phyloP scores from a whole-genome alignment of 2,888 invertebrate species.

The Erebia palarica region DNA sequence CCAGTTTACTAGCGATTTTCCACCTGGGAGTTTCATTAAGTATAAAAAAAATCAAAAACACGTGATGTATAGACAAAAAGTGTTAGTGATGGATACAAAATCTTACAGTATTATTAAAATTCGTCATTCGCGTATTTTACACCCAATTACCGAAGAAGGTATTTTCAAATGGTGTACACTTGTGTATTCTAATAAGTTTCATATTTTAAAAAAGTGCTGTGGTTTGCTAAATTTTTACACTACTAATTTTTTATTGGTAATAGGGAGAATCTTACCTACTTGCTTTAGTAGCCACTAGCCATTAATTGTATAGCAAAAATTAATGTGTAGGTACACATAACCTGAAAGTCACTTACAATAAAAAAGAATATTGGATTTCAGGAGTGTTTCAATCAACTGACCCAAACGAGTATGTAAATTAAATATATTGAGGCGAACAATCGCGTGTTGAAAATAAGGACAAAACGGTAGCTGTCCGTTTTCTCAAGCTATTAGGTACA shows the following conservation, averaged over 20 bases:
- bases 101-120: conserved; percentile 69
- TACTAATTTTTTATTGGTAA: background rate
- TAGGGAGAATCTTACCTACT: background rate
- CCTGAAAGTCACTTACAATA: background rate
- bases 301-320: background rate
- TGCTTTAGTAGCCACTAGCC: no score
- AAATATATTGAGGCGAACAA: conserved; percentile 6
- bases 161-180: conserved; percentile 19
- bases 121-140: conserved; percentile 65
- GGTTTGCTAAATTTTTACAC: background rate
- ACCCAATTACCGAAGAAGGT: conserved; percentile 66
- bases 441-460: conserved; percentile 19
- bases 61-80: conserved; percentile 63
- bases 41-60: conserved; percentile 32
- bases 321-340: background rate
- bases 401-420: conserved; percentile 18
- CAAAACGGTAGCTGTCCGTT: conserved; percentile 17
- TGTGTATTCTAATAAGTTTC: background rate
- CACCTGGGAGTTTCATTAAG: conserved; percentile 38
- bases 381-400: conserved; percentile 8
- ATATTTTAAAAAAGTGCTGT: background rate
- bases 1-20: conserved; percentile 24
- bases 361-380: background rate
- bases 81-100: conserved; percentile 62
- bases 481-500: background rate